Evolutionary conservation across 2,113 vertebrate species (phyloP), one percentile per base, ranked within the genome.

Genomic region (Dendrocopos noguchii): DNA sequence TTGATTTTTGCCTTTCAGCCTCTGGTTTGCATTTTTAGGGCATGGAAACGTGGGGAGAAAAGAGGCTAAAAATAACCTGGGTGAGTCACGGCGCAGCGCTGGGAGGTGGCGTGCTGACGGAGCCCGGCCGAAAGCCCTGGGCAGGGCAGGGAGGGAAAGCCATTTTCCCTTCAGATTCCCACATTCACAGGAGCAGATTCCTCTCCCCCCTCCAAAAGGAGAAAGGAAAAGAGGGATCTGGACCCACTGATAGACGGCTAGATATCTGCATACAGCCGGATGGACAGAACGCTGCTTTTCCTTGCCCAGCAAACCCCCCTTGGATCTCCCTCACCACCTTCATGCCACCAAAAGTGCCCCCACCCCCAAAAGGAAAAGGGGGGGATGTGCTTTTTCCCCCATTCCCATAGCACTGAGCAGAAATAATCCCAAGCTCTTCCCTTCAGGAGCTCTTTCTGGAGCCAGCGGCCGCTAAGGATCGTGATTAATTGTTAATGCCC

Each of bases 61-160:
- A 87, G 70, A 91, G 74, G 70, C 74, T 95, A 94, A 94, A 95
- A 96, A 95, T 94, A 93, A 52, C 57, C 27, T 29, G 0, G 0
- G 61, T 96, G 95, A 94, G 87, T 92, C 95, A 92, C 6, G 1
- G 11, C 8, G 2, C 0, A 5, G 57, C 3, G 4, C 71, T 2
- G 29, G 64, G 88, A 76, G 39, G 57, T 7, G 24, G 9, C 6
- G 18, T 34, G 63, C 25, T 2, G 1, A 2, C 0, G 0, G 73
- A 67, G 81, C 34, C 6, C 4, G 82, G 84, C 56, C 0, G 2
- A 82, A 79, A 85, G 10, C 39, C 76, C 17, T 2, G 80, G 55
- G n/a, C 34, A 60, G 47, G 31, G 29, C 12, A 1, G 10, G 34
- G 9, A 13, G 10, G 12, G 0, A 82, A 63, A n/a, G 15, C 72